These are phyloP conservation scores for Parelbella ahira DNA, from an alignment of 2,888 invertebrate species.

Conservation along the genomic window DNA sequence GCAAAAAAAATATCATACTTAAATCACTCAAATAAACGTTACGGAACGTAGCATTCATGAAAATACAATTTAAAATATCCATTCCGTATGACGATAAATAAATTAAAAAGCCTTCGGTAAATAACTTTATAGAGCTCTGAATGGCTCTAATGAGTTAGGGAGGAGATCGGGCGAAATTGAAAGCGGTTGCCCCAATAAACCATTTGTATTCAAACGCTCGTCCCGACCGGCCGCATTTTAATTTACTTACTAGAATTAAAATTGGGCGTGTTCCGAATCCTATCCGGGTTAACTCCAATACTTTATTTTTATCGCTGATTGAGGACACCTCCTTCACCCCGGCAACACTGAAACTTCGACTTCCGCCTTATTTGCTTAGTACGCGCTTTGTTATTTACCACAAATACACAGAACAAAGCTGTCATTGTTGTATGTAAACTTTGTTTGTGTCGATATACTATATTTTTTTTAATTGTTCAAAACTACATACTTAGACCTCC, in stretches of 20 bases:
- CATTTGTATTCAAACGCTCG: constrained; percentile 75
- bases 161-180: constrained; percentile 52
- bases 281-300: constrained; percentile 56
- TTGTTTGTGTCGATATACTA: too few species aligned
- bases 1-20: too few species aligned
- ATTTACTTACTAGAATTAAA: constrained; percentile 79
- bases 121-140: constrained; percentile 54
- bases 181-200: constrained; percentile 64
- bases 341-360: too few species aligned
- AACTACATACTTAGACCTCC: too few species aligned
- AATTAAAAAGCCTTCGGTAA: constrained; percentile 47
- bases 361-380: too few species aligned
- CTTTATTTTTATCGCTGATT: constrained; percentile 75
- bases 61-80: constrained; percentile 52
- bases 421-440: too few species aligned
- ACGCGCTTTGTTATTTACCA: too few species aligned
- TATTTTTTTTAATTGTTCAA: too few species aligned
- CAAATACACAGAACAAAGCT: too few species aligned
- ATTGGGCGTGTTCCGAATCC: constrained; percentile 74
- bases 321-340: constrained; percentile 51
- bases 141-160: constrained; percentile 61
- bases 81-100: constrained; percentile 53
- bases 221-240: constrained; percentile 70
- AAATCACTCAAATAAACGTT: too few species aligned
- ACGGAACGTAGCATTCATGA: too few species aligned